Base-by-base conservation (phyloP, 30 jellyfish, hydroid and myxozoan species). In the Cassiopea xamachana region DNA sequence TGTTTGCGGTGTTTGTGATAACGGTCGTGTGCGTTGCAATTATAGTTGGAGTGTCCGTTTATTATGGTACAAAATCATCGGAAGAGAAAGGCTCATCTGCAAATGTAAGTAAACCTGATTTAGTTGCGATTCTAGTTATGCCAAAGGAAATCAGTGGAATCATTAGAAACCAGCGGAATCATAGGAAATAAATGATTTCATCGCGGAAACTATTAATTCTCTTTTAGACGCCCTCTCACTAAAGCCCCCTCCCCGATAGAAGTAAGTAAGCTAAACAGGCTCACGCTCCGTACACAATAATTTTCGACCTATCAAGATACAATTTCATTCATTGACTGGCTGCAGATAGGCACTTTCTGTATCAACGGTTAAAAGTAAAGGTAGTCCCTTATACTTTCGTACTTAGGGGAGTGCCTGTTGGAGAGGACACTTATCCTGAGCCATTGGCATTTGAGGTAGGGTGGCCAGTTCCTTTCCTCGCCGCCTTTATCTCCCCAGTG, bases 11-110 rank as follows among this genome's bases (percentile, higher is more conserved):
- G 14, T 88, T 88, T 55, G 75, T 80, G 18, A 77, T 45, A 7
- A 60, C 60, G 62, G 48, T 88, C 76, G 73, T 88, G 8, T 44
- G 68, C 49, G 95, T 88, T 1, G 90, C 90, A 4, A 72, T 88
- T 2, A 60, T 88, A 14, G 90, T 88, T 69, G 95, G 95, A 2
- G 82, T 88, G 39, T 68, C 89, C 45, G 95, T 88, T 45, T 62
- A 88, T 50, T 88, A 78, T 49, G 95, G 95, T 17, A 73, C 87
- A 17, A 78, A 77, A 46, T 67, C 94, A 9, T 13, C 85, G 48
- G 49, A 62, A 39, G 17, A 48, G 64, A 51, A 46, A 15, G 48
- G 75, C 83, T 48, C 91, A 7, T 69, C 17, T 1, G 83, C 46
- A n/a, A 67, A 68, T 51, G 87, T 78, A 16, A 71, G 80, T 16